Conservation (phyloP, 35 echinoderm and acorn worm species). For the Acanthaster planci region DNA sequence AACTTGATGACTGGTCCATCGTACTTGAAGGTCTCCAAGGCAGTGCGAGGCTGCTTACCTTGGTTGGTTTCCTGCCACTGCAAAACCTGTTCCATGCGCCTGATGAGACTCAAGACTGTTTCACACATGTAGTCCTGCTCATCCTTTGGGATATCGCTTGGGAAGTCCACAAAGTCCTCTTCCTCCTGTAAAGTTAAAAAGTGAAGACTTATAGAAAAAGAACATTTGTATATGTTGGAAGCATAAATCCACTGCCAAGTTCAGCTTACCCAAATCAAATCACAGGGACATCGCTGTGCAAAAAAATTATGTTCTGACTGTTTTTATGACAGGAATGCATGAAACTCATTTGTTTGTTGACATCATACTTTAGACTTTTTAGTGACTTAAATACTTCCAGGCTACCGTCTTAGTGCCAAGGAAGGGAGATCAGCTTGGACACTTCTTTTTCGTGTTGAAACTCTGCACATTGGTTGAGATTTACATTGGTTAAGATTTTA, state of each 20-base stretch:
- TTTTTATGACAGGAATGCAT: no score
- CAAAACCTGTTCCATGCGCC: not conserved
- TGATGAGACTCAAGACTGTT: not conserved
- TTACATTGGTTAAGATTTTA: no score
- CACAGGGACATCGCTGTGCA: no score
- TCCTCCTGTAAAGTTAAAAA: not conserved
- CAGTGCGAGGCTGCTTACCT: not conserved
- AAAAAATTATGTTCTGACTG: no score
- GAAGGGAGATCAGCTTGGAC: not conserved
- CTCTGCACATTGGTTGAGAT: no score
- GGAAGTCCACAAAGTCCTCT: not conserved
- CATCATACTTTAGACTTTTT: no score
- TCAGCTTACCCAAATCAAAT: no score
- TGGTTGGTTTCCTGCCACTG: not conserved
- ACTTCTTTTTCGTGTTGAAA: not conserved
- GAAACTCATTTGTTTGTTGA: no score
- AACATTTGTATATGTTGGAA: no score
- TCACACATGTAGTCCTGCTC: not conserved
- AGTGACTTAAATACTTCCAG: no score
- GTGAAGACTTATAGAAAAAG: not conserved
- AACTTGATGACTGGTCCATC: constrained; percentile 41
- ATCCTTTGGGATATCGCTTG: not conserved
- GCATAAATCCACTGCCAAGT: no score
- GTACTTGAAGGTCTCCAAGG: not conserved
- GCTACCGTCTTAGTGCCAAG: no score